Evolutionary conservation across 2,797 vertebrate species (phyloP).

Genomic region (Sardinella longiceps): DNA sequence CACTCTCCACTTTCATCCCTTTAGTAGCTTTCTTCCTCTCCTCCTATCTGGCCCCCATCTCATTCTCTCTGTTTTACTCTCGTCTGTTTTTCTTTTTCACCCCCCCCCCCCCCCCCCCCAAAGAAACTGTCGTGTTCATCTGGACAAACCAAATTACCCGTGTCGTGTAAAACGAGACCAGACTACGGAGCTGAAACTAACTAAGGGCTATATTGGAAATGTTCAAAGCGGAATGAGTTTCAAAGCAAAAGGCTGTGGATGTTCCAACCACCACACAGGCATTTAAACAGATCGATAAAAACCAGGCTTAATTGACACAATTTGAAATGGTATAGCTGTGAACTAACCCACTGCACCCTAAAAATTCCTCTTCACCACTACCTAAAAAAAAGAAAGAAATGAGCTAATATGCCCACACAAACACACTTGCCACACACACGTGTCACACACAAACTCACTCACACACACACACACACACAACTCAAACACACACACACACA

Average conservation of each 20-base stretch:
- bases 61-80: not conserved
- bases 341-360: constrained; percentile 46
- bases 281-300: constrained; percentile 63
- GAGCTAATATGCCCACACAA: not conserved
- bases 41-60: not conserved
- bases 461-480: not conserved
- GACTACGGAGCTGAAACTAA: not conserved
- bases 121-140: not conserved
- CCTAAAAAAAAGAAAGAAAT: not conserved
- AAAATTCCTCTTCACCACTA: constrained; percentile 8
- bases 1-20: not conserved
- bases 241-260: constrained; percentile 31
- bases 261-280: constrained; percentile 31
- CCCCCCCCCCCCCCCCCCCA: no score
- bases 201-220: not conserved
- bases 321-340: constrained; percentile 54
- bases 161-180: not conserved
- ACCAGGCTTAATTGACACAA: constrained; percentile 59
- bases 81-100: not conserved
- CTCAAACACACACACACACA: not conserved
- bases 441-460: not conserved
- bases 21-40: not conserved
- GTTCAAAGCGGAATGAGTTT: constrained; percentile 48
- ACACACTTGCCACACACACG: not conserved
- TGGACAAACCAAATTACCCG: constrained; percentile 22